These are phyloP conservation scores for Actinia tenebrosa DNA, from an alignment of 64 coral and sea anemone species.

Conservation along the genomic window DNA sequence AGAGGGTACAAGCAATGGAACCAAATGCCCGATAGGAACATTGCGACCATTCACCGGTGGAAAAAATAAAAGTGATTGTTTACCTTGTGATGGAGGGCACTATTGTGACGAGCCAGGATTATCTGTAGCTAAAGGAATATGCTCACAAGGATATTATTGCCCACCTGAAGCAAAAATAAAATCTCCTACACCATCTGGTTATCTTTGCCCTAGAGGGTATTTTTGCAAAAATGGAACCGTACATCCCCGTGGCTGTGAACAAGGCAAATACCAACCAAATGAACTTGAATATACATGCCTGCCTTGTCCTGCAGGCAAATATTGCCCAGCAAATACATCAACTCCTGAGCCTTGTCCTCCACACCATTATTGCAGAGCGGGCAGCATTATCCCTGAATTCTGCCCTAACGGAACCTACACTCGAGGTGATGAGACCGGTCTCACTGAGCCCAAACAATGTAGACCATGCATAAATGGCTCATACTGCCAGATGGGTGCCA, in stretches of 20 bases:
- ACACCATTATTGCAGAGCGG: constrained; percentile 65
- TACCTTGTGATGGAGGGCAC: constrained; percentile 71
- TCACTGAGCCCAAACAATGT: constrained; percentile 57
- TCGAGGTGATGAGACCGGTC: constrained; percentile 31
- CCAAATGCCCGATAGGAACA: constrained; percentile 76
- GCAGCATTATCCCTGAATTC: constrained; percentile 66
- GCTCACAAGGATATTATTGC: constrained; percentile 77
- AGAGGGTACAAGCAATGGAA: constrained; percentile 75
- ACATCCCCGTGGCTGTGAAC: constrained; percentile 73
- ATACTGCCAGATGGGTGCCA: constrained; percentile 78
- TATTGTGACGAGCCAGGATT: constrained; percentile 82
- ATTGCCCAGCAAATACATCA: constrained; percentile 86
- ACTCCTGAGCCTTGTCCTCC: constrained; percentile 62
- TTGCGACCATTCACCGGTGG: constrained; percentile 63
- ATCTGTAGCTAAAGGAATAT: constrained; percentile 35
- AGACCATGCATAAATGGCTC: constrained; percentile 64
- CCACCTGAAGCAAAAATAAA: constrained; percentile 72
- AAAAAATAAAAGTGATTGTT: constrained; percentile 52
- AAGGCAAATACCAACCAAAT: constrained; percentile 78
- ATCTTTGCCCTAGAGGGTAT: constrained; percentile 70
- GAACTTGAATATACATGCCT: constrained; percentile 41
- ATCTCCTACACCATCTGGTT: constrained; percentile 50
- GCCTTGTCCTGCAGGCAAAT: constrained; percentile 69
- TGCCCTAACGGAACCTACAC: constrained; percentile 95
- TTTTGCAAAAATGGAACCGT: constrained; percentile 75